Conservation (phyloP, 2,888 invertebrate genomes). For the Erpobdella octoculata region DNA sequence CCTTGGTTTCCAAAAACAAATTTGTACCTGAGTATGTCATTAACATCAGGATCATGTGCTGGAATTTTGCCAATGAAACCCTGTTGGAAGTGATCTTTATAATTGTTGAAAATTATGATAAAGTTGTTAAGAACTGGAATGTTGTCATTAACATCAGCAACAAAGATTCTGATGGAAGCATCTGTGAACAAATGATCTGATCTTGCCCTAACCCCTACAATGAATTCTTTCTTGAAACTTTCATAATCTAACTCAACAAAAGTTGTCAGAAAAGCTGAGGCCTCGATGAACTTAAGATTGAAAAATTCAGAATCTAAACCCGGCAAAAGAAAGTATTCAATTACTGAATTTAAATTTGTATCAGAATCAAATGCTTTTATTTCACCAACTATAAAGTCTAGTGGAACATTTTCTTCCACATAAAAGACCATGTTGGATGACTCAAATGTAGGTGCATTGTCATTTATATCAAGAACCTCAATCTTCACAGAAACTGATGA, state of each 20-base stretch:
- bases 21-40: constrained; percentile 64
- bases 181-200: constrained; percentile 82
- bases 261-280: constrained; percentile 74
- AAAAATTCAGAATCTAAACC: constrained; percentile 68
- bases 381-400: constrained; percentile 73
- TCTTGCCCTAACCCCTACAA: constrained; percentile 75
- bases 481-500: constrained; percentile 69
- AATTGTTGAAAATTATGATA: constrained; percentile 86
- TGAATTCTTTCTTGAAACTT: constrained; percentile 76
- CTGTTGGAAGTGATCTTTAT: constrained; percentile 83
- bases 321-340: constrained; percentile 84
- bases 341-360: constrained; percentile 80
- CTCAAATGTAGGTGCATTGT: constrained; percentile 82
- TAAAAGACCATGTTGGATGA: constrained; percentile 78
- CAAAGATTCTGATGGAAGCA: constrained; percentile 75
- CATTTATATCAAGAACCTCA: constrained; percentile 77
- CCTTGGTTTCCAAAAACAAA: constrained; percentile 88
- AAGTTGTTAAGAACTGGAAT: constrained; percentile 84
- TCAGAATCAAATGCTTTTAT: constrained; percentile 85
- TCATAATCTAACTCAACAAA: constrained; percentile 90
- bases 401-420: constrained; percentile 87
- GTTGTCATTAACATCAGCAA: constrained; percentile 87
- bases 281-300: constrained; percentile 55
- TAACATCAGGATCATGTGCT: constrained; percentile 84
- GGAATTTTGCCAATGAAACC: constrained; percentile 83